These are phyloP conservation scores for Pinctada fucata DNA, from an alignment of 2,888 invertebrate genomes.

Conservation along the genomic window DNA sequence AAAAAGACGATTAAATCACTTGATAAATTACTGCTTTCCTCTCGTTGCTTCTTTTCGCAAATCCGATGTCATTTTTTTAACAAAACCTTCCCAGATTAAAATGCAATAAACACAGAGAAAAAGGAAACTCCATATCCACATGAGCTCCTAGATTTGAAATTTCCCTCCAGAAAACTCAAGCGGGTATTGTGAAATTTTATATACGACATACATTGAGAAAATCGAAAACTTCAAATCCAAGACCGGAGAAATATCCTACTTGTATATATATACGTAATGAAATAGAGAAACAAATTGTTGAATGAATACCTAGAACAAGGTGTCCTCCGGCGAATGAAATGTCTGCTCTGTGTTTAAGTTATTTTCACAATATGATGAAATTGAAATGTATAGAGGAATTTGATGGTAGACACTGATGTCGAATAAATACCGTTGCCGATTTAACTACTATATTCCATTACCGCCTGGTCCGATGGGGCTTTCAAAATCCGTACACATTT, in stretches of 20 bases:
- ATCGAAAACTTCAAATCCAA: background rate
- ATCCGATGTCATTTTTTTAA: background rate
- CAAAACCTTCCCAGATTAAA: background rate
- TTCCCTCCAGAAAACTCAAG: background rate
- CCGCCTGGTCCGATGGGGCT: slow-evolving; percentile 27
- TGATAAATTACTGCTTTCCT: slow-evolving; percentile 1
- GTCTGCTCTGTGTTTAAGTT: slow-evolving; percentile 12
- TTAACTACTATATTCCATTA: slow-evolving; percentile 42
- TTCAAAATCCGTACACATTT: slow-evolving; percentile 19
- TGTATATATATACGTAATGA: too few relatives aligned
- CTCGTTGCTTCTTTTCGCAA: background rate
- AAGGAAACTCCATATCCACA: background rate
- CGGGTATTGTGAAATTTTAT: background rate
- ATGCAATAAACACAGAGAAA: too few relatives aligned
- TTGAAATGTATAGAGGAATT: slow-evolving; percentile 34
- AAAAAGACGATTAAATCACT: slow-evolving; percentile 7
- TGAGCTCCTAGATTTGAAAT: background rate
- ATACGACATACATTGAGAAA: background rate
- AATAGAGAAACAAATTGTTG: background rate
- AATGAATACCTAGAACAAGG: background rate
- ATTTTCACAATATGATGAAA: slow-evolving; percentile 34
- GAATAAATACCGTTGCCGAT: slow-evolving; percentile 44
- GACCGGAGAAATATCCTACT: background rate
- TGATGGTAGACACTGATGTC: slow-evolving; percentile 35
- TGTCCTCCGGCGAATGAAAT: background rate